Evolutionary conservation across 2,888 invertebrate species (phyloP).

Genomic region (Orgyia antiqua): DNA sequence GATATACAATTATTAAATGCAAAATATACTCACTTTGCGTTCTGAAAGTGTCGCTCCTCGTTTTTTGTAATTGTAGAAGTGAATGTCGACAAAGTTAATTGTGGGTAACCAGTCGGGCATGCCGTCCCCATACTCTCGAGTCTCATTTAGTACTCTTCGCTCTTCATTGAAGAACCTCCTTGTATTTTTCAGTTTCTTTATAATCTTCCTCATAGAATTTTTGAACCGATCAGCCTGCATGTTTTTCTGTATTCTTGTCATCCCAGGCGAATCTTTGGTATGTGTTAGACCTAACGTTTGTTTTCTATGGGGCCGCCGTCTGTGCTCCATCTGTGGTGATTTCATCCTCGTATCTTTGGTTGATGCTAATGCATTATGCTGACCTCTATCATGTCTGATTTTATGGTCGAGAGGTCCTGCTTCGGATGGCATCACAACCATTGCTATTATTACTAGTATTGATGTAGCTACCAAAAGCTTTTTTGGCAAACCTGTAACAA

Average conservation of each 20-base stretch:
- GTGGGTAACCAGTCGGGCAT: slow-evolving; percentile 65
- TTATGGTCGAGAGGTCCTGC: slow-evolving; percentile 50
- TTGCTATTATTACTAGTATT: slow-evolving; percentile 59
- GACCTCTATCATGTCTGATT: slow-evolving; percentile 50
- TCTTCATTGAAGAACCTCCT: slow-evolving; percentile 53
- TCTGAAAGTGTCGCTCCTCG: slow-evolving; percentile 45
- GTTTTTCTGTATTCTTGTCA: slow-evolving; percentile 37
- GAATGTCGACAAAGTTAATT: slow-evolving; percentile 64
- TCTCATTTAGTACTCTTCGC: slow-evolving; percentile 47
- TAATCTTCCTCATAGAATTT: slow-evolving; percentile 52
- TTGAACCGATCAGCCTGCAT: slow-evolving; percentile 45
- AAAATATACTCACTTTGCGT: slow-evolving; percentile 51
- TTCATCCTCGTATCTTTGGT: slow-evolving; percentile 40
- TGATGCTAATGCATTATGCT: slow-evolving; percentile 34
- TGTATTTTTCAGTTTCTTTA: slow-evolving; percentile 55
- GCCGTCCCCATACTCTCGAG: slow-evolving; percentile 53
- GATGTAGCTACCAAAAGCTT: slow-evolving; percentile 73
- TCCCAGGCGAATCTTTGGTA: slow-evolving; percentile 44
- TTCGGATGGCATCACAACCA: slow-evolving; percentile 61
- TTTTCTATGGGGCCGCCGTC: slow-evolving; percentile 31
- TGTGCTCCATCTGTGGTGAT: slow-evolving; percentile 30
- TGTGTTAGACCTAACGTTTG: slow-evolving; percentile 33
- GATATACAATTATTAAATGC: slow-evolving; percentile 12
- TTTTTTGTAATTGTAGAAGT: slow-evolving; percentile 51
- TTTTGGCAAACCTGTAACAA: slow-evolving; percentile 72